Evolutionary conservation across 2,113 vertebrate species (phyloP).

Genomic region (Tylochromis polylepis): DNA sequence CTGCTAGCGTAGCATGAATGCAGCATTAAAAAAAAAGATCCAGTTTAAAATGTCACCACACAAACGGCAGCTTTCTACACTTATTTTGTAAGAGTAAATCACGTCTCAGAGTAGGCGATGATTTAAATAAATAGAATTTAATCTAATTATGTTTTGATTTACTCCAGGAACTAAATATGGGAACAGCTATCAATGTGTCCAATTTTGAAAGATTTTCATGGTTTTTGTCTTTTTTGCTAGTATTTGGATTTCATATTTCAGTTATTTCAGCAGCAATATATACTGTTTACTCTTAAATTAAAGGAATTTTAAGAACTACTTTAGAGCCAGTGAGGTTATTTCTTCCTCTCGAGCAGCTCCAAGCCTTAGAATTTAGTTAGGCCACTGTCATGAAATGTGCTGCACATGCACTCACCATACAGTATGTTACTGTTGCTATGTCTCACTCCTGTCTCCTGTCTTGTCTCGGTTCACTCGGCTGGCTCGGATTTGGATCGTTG

Average conservation of each 20-base stretch:
- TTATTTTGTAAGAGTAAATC: neutral
- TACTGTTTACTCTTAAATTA: neutral
- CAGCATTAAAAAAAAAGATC: neutral
- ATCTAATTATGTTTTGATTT: neutral
- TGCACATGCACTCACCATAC: constrained; percentile 48
- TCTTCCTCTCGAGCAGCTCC: neutral
- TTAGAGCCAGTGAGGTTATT: neutral
- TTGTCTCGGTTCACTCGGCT: constrained; percentile 77
- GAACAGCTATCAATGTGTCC: neutral
- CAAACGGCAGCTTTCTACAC: neutral
- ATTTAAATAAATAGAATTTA: neutral
- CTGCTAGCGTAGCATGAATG: neutral
- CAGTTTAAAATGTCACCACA: neutral
- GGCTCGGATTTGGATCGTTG: constrained; percentile 77
- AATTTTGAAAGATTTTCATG: too few species aligned
- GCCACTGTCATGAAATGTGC: constrained; percentile 5
- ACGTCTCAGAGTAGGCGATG: neutral
- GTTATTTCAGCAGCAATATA: neutral
- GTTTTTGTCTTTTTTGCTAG: too few species aligned
- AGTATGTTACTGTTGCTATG: constrained; percentile 67
- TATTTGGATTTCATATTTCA: neutral
- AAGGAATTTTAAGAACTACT: neutral
- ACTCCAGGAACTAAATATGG: neutral
- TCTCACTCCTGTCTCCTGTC: constrained; percentile 78
- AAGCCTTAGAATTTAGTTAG: neutral